Conservation (phyloP, 1,140 invertebrate genomes). For the Araneus ventricosus region DNA sequence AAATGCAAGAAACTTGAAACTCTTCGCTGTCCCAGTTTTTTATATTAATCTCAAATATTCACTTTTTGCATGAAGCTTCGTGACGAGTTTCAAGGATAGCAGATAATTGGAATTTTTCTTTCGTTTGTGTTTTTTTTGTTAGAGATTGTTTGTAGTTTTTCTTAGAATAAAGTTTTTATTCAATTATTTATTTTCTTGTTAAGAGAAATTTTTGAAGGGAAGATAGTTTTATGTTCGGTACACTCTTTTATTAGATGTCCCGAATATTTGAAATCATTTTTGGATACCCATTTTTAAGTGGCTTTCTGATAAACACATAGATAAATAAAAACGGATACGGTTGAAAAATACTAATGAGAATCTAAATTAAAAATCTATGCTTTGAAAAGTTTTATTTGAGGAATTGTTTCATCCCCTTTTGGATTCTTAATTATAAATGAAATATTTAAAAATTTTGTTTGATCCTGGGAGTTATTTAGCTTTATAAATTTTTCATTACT, state of each 20-base stretch:
- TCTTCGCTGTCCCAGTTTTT: neutral
- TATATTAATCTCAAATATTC: conserved; percentile 41
- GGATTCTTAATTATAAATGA: no score
- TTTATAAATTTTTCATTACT: no score
- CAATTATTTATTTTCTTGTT: neutral
- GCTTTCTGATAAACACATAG: neutral
- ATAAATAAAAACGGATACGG: no score
- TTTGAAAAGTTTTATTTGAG: no score
- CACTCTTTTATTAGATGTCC: neutral
- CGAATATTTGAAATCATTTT: neutral
- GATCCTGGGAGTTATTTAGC: no score
- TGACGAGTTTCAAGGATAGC: neutral
- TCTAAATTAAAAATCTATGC: no score
- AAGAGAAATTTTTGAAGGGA: neutral
- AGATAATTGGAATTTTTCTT: conserved; percentile 30
- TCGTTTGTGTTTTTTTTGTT: neutral
- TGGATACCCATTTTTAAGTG: neutral
- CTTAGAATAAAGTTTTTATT: neutral
- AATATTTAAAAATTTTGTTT: no score
- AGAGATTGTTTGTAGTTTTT: neutral
- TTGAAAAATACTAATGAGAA: no score
- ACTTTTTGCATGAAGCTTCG: neutral
- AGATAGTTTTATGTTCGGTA: neutral
- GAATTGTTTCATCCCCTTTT: no score
- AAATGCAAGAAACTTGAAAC: neutral